Evolutionary conservation across 2,113 vertebrate species (phyloP).

Genomic region (Toxotes chatareus): DNA sequence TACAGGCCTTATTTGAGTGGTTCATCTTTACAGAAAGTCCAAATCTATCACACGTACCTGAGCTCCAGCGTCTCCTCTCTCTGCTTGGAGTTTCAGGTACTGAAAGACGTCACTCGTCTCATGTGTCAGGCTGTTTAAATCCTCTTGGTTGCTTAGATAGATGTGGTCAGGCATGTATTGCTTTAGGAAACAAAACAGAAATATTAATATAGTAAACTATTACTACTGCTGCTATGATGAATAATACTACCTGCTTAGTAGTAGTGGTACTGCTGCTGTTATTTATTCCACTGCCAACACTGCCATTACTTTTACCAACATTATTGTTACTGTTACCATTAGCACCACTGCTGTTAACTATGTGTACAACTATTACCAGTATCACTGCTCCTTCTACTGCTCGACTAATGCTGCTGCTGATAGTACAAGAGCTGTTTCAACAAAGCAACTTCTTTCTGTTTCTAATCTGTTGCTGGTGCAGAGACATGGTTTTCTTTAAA

Average conservation of each 20-base stretch:
- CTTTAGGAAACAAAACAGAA: slow-evolving; percentile 59
- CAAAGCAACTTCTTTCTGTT: not conserved
- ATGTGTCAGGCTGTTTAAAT: slow-evolving; percentile 85
- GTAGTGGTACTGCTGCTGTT: not conserved
- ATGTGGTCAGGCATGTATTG: slow-evolving; percentile 88
- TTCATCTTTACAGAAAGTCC: not conserved
- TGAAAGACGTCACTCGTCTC: slow-evolving; percentile 88
- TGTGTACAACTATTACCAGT: not conserved
- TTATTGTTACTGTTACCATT: not conserved
- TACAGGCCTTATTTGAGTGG: not conserved
- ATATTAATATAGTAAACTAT: not conserved
- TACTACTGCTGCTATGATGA: not conserved
- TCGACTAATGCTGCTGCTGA: not conserved
- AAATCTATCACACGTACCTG: slow-evolving; percentile 82
- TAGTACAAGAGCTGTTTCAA: not conserved
- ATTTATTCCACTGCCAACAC: not conserved
- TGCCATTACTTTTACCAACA: not conserved
- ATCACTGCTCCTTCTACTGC: not conserved
- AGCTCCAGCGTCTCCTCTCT: slow-evolving; percentile 87
- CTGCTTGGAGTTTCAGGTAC: slow-evolving; percentile 90
- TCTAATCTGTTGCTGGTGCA: not conserved
- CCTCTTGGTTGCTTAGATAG: slow-evolving; percentile 86
- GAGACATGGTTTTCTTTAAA: not conserved
- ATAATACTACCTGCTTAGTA: not conserved
- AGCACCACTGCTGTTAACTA: not conserved